Base-by-base conservation (phyloP, 1,140 invertebrate species). In the Pseudomyrmex pallidus region DNA sequence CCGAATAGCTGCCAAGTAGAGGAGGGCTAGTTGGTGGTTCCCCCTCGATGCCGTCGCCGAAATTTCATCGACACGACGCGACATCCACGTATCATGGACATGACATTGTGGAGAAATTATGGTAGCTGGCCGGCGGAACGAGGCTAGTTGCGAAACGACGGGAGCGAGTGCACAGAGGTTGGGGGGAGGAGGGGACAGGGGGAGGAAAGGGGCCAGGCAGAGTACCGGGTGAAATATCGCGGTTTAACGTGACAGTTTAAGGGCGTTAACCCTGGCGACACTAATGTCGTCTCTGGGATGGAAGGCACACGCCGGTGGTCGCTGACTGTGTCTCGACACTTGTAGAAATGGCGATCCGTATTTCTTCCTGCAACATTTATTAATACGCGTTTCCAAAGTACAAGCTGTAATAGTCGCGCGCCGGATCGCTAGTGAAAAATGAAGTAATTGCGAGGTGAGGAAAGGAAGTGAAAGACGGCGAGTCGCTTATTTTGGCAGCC, bases 211-310 rank as follows among this genome's bases (percentile, higher is more conserved):
- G 25, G 25, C 62, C n/a, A 17, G 54, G 17, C 15, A 57, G 46
- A 17, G 48, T 10, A 70, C 54, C 52, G 54, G 76, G 22, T 80
- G 76, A 80, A 80, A 80, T 80, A 80, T 80, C 76, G 76, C 54
- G 76, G 66, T 80, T 80, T 80, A 80, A 80, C 76, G 76, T 80
- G 76, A 80, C 66, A 72, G 66, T 80, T 80, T 72, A 72, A 80
- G 76, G 76, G 76, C 76, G 76, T 80, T 80, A 80, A 80, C 66
- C 76, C 66, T 80, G 76, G 74, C 66, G 66, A 80, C 76, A 56
- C 66, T 80, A 80, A 80, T 80, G 76, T 72, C 66, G 67, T 35
- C 66, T 70, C 61, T 15, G 61, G 61, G 66, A 78, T 59, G 22
- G 64, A 70, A 70, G 76, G 64, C 35, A 35, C 35, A 35, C 20